Percentiles rank a stretch among this genome's conserved stretches.
Evolutionary conservation across 2,888 invertebrate species (phyloP).

Genomic region (Mesorhabditis spiculigera): DNA sequence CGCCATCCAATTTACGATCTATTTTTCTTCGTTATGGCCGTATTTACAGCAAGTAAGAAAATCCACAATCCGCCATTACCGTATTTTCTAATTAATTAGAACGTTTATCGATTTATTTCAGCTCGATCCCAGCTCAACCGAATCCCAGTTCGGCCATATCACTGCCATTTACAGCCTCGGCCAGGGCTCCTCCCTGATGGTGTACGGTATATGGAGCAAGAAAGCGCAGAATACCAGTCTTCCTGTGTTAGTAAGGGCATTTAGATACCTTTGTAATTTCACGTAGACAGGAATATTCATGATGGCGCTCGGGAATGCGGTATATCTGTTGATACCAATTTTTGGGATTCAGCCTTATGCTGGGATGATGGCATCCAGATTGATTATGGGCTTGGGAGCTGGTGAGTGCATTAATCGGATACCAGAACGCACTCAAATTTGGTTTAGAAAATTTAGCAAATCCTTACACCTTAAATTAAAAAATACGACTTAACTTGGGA

Average conservation of each 20-base stretch:
- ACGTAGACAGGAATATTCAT: conserved; percentile 46
- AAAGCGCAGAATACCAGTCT: neutral
- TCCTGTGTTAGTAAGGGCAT: neutral
- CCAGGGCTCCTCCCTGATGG: conserved; percentile 31
- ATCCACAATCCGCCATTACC: no score
- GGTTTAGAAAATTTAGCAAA: no score
- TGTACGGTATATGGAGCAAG: conserved; percentile 33
- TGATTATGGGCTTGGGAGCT: conserved; percentile 59
- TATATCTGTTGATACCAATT: conserved; percentile 58
- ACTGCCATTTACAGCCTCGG: conserved; percentile 35
- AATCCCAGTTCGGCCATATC: conserved; percentile 39
- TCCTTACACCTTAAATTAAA: no score
- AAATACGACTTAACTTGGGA: no score
- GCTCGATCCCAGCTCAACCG: conserved; percentile 17
- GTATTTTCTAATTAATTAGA: no score
- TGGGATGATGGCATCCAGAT: conserved; percentile 47
- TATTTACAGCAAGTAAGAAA: conserved; percentile 23
- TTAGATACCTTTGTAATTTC: neutral
- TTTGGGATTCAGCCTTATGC: conserved; percentile 41
- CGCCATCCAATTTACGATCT: conserved; percentile 23
- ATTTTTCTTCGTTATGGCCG: conserved; percentile 29
- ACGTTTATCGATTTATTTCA: conserved; percentile 9
- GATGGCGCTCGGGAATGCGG: conserved; percentile 57
- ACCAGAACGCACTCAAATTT: no score
- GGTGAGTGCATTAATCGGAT: conserved; percentile 32